Conservation (phyloP, 2,113 vertebrate genomes). For the Dicentrarchus labrax region DNA sequence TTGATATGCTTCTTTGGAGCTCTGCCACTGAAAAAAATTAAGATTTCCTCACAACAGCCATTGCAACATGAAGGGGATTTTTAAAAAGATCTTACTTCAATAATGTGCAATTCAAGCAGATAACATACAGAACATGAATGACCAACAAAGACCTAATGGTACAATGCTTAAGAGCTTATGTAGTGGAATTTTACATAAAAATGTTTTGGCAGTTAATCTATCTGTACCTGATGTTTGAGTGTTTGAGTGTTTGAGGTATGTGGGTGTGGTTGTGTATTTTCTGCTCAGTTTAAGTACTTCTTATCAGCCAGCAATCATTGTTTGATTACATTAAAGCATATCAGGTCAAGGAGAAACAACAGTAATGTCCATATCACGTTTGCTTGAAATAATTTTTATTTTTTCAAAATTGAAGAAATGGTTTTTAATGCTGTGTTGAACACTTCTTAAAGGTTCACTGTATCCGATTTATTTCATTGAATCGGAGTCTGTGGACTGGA, state of each 20-base stretch:
- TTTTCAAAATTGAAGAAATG: not conserved
- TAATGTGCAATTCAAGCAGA: not conserved
- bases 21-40: not conserved
- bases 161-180: not conserved
- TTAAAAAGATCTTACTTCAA: not conserved
- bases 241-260: constrained; percentile 15
- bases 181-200: not conserved
- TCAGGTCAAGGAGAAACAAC: not conserved
- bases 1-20: not conserved
- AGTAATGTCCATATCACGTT: not conserved
- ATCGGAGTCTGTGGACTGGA: not conserved
- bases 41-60: too few species aligned
- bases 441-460: not conserved
- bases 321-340: constrained; percentile 12
- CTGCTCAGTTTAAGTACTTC: not conserved
- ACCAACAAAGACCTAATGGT: not conserved
- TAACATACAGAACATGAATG: not conserved
- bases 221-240: not conserved
- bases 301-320: not conserved
- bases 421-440: not conserved
- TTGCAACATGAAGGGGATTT: too few species aligned
- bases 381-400: not conserved
- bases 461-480: not conserved
- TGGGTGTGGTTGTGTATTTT: not conserved
- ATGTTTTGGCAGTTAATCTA: not conserved